Conservation (phyloP, 2,797 vertebrate genomes). For the Pipistrellus kuhlii region DNA sequence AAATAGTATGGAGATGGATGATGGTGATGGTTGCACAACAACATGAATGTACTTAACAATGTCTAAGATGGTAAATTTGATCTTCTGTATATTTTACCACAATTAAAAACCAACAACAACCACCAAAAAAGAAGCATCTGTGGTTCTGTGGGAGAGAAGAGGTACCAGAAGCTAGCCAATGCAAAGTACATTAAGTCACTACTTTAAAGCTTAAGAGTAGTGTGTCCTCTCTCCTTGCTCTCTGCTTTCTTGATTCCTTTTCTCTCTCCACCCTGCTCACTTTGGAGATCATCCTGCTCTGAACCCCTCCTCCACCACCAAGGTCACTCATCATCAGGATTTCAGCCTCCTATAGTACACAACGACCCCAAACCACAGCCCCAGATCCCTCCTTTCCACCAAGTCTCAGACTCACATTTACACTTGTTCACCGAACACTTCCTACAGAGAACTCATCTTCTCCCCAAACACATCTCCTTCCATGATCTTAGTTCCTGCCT, state of each 20-base stretch:
- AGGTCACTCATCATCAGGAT: background rate
- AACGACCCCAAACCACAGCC: background rate
- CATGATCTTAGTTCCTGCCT: background rate
- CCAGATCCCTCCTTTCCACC: background rate
- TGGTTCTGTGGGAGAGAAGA: background rate
- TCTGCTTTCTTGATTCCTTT: background rate
- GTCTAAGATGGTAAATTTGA: background rate
- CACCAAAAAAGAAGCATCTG: background rate
- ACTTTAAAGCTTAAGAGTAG: background rate
- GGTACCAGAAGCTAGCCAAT: background rate
- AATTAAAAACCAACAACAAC: background rate
- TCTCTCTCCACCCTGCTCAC: background rate
- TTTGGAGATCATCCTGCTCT: background rate
- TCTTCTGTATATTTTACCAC: background rate
- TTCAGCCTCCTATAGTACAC: background rate
- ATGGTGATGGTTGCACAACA: too few relatives aligned
- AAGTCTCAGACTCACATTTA: background rate
- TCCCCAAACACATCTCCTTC: background rate
- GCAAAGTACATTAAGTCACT: background rate
- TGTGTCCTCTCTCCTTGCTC: background rate
- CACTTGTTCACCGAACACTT: background rate
- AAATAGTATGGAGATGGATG: background rate
- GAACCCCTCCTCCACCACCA: fast-evolving
- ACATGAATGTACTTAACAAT: background rate
- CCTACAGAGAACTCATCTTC: background rate